Base-by-base conservation (phyloP, 2,797 vertebrate genomes). In the Arctocebus calabarensis region DNA sequence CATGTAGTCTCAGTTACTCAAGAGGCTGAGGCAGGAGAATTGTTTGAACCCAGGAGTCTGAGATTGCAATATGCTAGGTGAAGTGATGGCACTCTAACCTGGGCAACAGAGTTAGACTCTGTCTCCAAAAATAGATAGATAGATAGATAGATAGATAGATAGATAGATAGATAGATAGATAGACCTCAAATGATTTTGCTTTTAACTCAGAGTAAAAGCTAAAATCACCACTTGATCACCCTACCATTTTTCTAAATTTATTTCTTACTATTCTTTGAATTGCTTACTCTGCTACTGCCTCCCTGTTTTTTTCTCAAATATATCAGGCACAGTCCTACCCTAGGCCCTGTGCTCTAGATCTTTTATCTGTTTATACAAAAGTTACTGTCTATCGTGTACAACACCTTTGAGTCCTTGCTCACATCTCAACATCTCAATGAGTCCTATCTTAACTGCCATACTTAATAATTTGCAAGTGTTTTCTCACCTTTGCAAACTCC, bases 381-480 rank as follows among this genome's bases (percentile, higher is more conserved):
- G 20, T 12, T 90, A 37, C 43, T 43, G 14, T 20, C 9, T 61
- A 27, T 55, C 22, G 61, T n/a, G 79, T 70, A 61, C 10, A 62
- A 20, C 62, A 62, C 19, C 7, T 61, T 81, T 5, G 5, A 73
- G 27, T 59, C 17, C 89, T 84, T 45, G 12, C 20, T 95, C 32
- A 48, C 3, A 37, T 73, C 73, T 12, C 22, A 71, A 20, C 64
- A 73, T n/a, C 81, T 89, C 52, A 77, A 4, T 4, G 9, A 84
- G 43, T 12, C 48, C 61, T 45, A 32, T 34, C 37, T 70, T 88
- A 22, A 71, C 16, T 20, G 43, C 3, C 12, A 5, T 62, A 40
- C 70, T 86, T 62, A 91, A 64, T 73, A 71, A 83, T 55, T 78
- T 9, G 20, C 84, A 78, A 40, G 48, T 55, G 40, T 27, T 37